Percentiles rank a stretch among this genome's conserved stretches.
Conservation (phyloP, 2,797 vertebrate species). For the Poliocrania exsul region DNA sequence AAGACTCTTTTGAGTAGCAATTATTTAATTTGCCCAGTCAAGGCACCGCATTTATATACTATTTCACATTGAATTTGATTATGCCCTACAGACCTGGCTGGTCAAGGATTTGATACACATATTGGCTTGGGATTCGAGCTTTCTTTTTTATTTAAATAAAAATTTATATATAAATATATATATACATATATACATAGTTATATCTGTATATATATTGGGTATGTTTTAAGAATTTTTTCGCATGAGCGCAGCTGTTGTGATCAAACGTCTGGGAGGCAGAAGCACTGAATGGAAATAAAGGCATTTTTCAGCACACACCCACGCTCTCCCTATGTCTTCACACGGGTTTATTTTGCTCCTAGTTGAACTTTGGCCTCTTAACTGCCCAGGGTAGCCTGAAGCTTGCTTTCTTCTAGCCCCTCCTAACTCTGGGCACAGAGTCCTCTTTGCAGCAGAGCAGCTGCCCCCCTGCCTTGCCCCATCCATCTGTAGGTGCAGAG, state of each 20-base stretch:
- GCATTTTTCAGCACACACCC: slow-evolving; percentile 57
- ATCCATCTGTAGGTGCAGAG: not conserved
- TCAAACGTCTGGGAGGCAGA: slow-evolving; percentile 78
- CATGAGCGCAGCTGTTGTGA: slow-evolving; percentile 83
- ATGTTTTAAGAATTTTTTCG: slow-evolving; percentile 84
- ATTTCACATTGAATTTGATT: slow-evolving; percentile 90
- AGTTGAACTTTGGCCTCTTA: slow-evolving; percentile 21
- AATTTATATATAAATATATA: slow-evolving; percentile 76
- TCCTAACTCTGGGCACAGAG: not conserved
- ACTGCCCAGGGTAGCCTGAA: not conserved
- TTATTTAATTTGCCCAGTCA: slow-evolving; percentile 86
- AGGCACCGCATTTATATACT: slow-evolving; percentile 86
- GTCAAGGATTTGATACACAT: slow-evolving; percentile 84
- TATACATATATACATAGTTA: slow-evolving; percentile 81
- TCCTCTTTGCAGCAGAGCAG: not conserved
- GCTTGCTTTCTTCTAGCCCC: not conserved
- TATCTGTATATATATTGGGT: slow-evolving; percentile 84
- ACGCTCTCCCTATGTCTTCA: slow-evolving; percentile 32
- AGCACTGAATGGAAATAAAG: slow-evolving; percentile 75
- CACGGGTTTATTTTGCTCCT: slow-evolving; percentile 21
- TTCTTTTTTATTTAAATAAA: slow-evolving; percentile 87
- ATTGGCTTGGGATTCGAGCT: slow-evolving; percentile 87
- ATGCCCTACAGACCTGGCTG: slow-evolving; percentile 86
- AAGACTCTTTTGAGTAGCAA: slow-evolving; percentile 84
- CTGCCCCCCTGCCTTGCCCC: not conserved